Evolutionary conservation across 2,797 vertebrate species (phyloP).

Genomic region (Linurgus olivaceus): DNA sequence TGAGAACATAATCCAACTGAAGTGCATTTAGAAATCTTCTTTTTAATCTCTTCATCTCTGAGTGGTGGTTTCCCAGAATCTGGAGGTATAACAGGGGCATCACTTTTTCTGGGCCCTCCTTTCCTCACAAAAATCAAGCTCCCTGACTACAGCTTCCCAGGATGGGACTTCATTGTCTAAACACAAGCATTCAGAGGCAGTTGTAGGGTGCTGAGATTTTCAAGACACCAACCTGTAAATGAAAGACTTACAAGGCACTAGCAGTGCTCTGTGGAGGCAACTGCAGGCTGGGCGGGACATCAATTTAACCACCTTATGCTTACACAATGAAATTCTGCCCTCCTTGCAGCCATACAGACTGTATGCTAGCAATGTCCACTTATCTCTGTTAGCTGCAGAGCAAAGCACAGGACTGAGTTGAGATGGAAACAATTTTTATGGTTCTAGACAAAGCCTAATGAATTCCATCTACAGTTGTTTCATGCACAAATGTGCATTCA

Average conservation of each 20-base stretch:
- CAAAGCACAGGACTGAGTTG: neutral
- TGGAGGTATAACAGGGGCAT: rapidly evolving
- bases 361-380: neutral
- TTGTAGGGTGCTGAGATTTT: neutral
- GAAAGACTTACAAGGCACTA: neutral
- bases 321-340: rapidly evolving
- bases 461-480: neutral
- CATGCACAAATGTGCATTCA: rapidly evolving
- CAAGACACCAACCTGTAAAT: neutral
- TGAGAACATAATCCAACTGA: neutral
- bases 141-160: neutral
- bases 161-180: neutral
- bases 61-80: neutral
- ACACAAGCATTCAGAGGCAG: neutral
- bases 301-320: neutral
- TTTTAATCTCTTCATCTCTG: neutral
- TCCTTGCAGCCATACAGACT: neutral
- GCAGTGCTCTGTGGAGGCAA: neutral
- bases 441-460: neutral
- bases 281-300: neutral
- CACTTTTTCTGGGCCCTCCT: neutral
- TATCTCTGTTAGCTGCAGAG: neutral
- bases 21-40: neutral
- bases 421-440: neutral
- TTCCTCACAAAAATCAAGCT: neutral